These are phyloP conservation scores for Colletes collaris DNA, from an alignment of 2,888 invertebrate genomes.

Conservation along the genomic window DNA sequence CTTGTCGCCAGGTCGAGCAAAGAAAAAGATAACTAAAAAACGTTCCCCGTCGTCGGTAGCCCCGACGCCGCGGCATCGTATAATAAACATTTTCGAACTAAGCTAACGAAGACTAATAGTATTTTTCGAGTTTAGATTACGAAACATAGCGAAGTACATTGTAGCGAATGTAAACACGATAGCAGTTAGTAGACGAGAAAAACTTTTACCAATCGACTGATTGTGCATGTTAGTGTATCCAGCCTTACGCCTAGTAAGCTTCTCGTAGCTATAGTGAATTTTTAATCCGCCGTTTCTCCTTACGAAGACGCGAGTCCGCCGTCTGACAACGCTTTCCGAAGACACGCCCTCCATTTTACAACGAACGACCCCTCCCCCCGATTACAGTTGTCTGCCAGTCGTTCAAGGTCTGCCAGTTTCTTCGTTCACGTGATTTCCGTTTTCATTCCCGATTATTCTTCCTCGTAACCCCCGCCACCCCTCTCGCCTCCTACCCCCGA, in stretches of 20 bases:
- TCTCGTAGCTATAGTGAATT: slow-evolving; percentile 50
- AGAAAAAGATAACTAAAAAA: slow-evolving; percentile 6
- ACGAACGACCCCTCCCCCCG: not conserved
- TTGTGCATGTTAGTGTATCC: slow-evolving; percentile 72
- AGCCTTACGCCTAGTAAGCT: slow-evolving; percentile 69
- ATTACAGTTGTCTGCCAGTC: not conserved
- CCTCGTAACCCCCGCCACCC: no score
- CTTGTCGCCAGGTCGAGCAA: slow-evolving; percentile 18
- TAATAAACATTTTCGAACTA: slow-evolving; percentile 57
- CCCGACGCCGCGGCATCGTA: slow-evolving; percentile 21
- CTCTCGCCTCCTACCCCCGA: not conserved
- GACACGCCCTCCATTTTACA: not conserved
- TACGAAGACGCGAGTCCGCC: slow-evolving; percentile 5
- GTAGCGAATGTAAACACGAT: slow-evolving; percentile 53
- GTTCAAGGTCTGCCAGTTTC: slow-evolving; percentile 1
- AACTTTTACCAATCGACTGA: slow-evolving; percentile 62
- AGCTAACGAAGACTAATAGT: slow-evolving; percentile 74
- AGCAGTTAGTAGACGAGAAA: slow-evolving; percentile 48
- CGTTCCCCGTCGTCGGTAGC: slow-evolving; percentile 29
- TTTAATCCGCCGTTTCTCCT: slow-evolving; percentile 30
- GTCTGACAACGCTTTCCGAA: slow-evolving; percentile 3
- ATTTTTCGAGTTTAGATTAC: slow-evolving; percentile 76
- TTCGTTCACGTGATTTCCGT: not conserved
- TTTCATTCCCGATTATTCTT: slow-evolving; percentile 8
- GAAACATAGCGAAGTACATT: slow-evolving; percentile 67